These are phyloP conservation scores for Nixonia krombeini DNA, from an alignment of 1,140 invertebrate species.

Conservation along the genomic window DNA sequence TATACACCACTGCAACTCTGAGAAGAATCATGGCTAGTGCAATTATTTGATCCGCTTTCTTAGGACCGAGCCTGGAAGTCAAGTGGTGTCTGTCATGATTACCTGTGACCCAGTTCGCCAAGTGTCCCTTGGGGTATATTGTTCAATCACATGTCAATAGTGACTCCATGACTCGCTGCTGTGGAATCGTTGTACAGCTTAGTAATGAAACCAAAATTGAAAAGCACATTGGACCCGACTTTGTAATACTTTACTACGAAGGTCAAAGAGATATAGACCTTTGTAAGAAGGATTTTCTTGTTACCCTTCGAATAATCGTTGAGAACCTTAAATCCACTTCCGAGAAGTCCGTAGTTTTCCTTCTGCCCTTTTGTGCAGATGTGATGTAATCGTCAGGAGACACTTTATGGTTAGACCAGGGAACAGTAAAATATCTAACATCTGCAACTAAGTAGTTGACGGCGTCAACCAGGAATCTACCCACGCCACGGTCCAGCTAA, in stretches of 20 bases:
- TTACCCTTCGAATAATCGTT: conserved; percentile 70
- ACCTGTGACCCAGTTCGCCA: conserved; percentile 69
- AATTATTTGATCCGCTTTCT: conserved; percentile 77
- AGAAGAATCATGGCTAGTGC: conserved; percentile 77
- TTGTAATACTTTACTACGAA: conserved; percentile 76
- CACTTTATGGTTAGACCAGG: conserved; percentile 63
- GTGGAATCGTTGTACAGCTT: conserved; percentile 71
- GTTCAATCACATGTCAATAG: conserved; percentile 74
- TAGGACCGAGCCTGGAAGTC: conserved; percentile 75
- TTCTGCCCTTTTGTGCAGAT: conserved; percentile 76
- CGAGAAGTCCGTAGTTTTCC: conserved; percentile 75
- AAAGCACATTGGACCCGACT: conserved; percentile 72
- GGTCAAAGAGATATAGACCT: conserved; percentile 74
- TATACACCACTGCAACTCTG: conserved; percentile 79
- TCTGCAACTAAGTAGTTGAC: conserved; percentile 75
- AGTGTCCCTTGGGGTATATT: conserved; percentile 59
- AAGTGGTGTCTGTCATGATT: conserved; percentile 81
- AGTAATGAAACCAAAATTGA: conserved; percentile 74
- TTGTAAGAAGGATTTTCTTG: conserved; percentile 75
- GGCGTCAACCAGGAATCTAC: conserved; percentile 80
- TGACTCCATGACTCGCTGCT: conserved; percentile 71
- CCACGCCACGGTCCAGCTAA: conserved; percentile 79
- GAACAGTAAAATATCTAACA: conserved; percentile 72
- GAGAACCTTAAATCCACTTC: conserved; percentile 74
- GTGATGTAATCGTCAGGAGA: conserved; percentile 75